A percentile compares a stretch with the other conserved stretches of the same genome.
These are phyloP conservation scores for Pachyseris speciosa DNA, from an alignment of 64 coral and sea anemone species.

Conservation along the genomic window DNA sequence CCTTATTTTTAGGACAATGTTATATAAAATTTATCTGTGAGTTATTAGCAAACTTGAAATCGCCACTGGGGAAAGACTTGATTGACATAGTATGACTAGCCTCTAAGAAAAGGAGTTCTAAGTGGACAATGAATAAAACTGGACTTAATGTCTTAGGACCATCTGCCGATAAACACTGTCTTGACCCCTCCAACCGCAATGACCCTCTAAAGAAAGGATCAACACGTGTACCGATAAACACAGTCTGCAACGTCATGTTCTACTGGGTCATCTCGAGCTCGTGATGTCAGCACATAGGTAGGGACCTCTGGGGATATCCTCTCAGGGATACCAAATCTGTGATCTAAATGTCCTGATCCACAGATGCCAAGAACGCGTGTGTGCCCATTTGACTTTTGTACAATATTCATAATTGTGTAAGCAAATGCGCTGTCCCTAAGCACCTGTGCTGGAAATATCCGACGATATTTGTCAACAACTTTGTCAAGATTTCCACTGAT, in stretches of 20 bases:
- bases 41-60: too few species aligned
- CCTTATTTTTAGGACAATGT: too few species aligned
- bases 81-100: too few species aligned
- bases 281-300: slow-evolving; percentile 66
- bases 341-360: slow-evolving; percentile 86
- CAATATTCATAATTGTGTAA: slow-evolving; percentile 61
- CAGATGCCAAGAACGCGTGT: slow-evolving; percentile 74
- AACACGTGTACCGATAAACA: slow-evolving; percentile 51
- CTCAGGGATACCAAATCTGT: slow-evolving; percentile 82
- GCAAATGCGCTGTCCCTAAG: slow-evolving; percentile 87
- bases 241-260: slow-evolving; percentile 81
- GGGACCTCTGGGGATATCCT: slow-evolving; percentile 62
- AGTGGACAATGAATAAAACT: too few species aligned
- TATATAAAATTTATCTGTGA: too few species aligned
- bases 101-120: too few species aligned
- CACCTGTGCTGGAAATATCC: slow-evolving; percentile 82
- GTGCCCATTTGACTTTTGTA: slow-evolving; percentile 45
- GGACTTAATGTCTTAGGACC: too few species aligned
- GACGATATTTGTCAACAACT: slow-evolving; percentile 76
- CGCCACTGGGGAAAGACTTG: too few species aligned
- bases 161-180: too few species aligned
- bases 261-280: slow-evolving; percentile 58
- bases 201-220: not conserved
- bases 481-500: slow-evolving; percentile 81
- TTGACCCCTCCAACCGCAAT: too few species aligned